These are phyloP conservation scores for Nephrocerus scutellatus DNA, from an alignment of 2,888 invertebrate species.

Conservation along the genomic window DNA sequence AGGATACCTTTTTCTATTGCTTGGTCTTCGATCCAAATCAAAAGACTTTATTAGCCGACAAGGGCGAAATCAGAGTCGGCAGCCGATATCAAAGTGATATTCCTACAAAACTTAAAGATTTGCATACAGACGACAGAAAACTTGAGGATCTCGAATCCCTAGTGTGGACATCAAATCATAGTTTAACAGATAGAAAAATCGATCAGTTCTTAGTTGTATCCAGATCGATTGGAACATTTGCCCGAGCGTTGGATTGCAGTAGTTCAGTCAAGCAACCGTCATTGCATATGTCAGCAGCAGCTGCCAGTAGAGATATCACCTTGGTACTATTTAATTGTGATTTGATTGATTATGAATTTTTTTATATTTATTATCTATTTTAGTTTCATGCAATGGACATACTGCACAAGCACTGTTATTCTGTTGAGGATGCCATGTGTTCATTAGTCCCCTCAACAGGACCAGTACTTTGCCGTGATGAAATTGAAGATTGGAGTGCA, in stretches of 20 bases:
- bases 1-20: constrained; percentile 99
- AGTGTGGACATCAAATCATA: constrained; percentile 91
- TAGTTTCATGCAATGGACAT: constrained; percentile 98
- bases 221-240: constrained; percentile 96
- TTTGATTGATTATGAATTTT: constrained; percentile 11
- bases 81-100: constrained; percentile 96
- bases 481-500: constrained; percentile 99
- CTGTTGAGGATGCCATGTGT: constrained; percentile 83
- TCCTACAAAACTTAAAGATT: constrained; percentile 71
- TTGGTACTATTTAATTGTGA: constrained; percentile 51
- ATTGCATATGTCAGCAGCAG: constrained; percentile 98
- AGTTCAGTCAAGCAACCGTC: constrained; percentile 98
- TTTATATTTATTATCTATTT: constrained; percentile 19
- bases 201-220: constrained; percentile 96
- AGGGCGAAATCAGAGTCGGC: constrained; percentile 90
- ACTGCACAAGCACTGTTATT: constrained; percentile 85
- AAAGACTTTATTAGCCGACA: constrained; percentile 97
- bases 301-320: constrained; percentile 97
- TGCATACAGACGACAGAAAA: constrained; percentile 56
- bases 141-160: constrained; percentile 78
- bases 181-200: constrained; percentile 88
- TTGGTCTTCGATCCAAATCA: constrained; percentile 99
- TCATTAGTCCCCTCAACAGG: constrained; percentile 92
- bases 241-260: constrained; percentile 95
- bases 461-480: constrained; percentile 94